Evolutionary conservation across 2,888 invertebrate genomes (phyloP).

Genomic region (Caenorhabditis sinica): DNA sequence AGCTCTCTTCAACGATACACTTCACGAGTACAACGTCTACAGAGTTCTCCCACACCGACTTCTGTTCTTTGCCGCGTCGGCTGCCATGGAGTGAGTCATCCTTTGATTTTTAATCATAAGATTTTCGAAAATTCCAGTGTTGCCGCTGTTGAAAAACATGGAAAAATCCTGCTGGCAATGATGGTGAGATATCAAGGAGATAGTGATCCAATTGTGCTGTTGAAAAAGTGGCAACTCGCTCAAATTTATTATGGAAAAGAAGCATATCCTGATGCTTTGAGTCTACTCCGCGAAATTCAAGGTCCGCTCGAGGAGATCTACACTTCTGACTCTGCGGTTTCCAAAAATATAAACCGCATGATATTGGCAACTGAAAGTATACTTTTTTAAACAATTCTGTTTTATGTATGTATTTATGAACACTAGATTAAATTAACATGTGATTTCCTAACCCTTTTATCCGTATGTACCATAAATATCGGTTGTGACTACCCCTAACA

Average conservation of each 20-base stretch:
- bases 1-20: constrained; percentile 36
- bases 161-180: constrained; percentile 39
- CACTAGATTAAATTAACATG: no score
- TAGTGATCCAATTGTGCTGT: constrained; percentile 45
- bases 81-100: constrained; percentile 28
- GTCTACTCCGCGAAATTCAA: constrained; percentile 38
- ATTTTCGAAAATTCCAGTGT: constrained; percentile 47
- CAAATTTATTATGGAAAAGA: constrained; percentile 37
- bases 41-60: constrained; percentile 13
- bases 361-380: constrained; percentile 20
- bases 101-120: background rate
- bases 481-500: background rate
- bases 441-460: no score
- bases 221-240: constrained; percentile 46
- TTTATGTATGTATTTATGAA: background rate
- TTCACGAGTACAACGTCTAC: constrained; percentile 52
- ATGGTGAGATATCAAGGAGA: constrained; percentile 49
- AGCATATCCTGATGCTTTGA: constrained; percentile 26
- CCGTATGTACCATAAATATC: background rate
- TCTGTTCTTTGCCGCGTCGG: constrained; percentile 43
- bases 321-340: constrained; percentile 13
- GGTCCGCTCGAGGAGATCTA: constrained; percentile 40
- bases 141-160: constrained; percentile 11
- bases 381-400: background rate
- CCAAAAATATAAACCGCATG: constrained; percentile 24